These are phyloP conservation scores for Dromius quadrimaculatus DNA, from an alignment of 2,888 invertebrate genomes.

Conservation along the genomic window DNA sequence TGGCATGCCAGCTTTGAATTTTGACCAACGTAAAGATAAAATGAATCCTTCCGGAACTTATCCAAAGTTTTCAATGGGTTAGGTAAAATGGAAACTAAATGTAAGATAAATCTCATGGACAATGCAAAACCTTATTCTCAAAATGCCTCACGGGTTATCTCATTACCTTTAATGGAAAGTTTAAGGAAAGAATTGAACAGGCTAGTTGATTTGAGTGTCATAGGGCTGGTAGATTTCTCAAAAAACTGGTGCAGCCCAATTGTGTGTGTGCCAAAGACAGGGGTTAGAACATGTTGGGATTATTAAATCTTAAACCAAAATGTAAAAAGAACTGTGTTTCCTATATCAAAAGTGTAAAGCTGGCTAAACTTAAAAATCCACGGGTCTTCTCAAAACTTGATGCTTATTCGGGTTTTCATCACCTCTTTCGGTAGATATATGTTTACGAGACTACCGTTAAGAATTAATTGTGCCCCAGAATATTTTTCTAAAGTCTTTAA, in stretches of 20 bases:
- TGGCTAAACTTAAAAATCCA: not conserved
- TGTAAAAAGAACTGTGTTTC: not conserved
- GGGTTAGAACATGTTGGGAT: not conserved
- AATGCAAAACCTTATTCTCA: not conserved
- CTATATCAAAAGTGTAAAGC: not conserved
- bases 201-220: not conserved
- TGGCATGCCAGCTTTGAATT: too few relatives aligned
- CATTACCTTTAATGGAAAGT: not conserved
- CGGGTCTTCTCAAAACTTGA: not conserved
- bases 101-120: not conserved
- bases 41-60: not conserved
- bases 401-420: not conserved
- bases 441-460: not conserved
- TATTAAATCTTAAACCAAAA: not conserved
- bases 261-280: not conserved
- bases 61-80: not conserved
- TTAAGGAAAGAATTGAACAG: not conserved
- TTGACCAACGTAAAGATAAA: not conserved
- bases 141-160: not conserved
- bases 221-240: not conserved
- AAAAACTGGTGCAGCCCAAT: not conserved
- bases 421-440: not conserved
- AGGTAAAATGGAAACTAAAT: not conserved
- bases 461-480: not conserved
- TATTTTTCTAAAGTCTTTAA: not conserved